Evolutionary conservation across 2,113 vertebrate genomes (phyloP), one percentile per base, ranked within the genome.

Genomic region (Poeciliopsis occidentalis): DNA sequence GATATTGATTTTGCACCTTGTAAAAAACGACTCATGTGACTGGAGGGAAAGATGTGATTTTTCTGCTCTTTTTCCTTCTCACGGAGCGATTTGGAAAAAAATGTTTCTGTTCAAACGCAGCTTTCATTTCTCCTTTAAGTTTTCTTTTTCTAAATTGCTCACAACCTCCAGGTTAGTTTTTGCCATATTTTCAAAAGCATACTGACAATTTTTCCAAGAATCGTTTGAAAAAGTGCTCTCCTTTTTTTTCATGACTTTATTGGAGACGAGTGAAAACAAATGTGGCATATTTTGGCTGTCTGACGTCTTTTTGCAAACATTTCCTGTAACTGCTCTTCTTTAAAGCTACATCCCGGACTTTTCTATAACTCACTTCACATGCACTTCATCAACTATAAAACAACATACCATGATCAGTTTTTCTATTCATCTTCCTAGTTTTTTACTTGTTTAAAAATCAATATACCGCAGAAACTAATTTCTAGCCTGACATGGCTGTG

Each of bases 251-350:
- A 61, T 75, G 72, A 85, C 66, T 73, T 73, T 72, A 82, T 29
- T 65, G n/a, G 61, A 67, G 26, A 79, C 73, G 81, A 73, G 70
- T 60, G 31, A 76, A 78, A 88, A 69, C 73, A 75, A 29, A 73
- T 63, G 60, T 81, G 83, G 76, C 74, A 77, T 64, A 81, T 88
- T 91, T 83, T 82, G 60, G 84, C 81, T 79, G 39, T 73, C 64
- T 57, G 54, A 64, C 41, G 17, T 15, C 4, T 76, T 82, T 69
- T 82, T 85, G 79, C 57, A 60, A 84, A 68, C 57, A 22, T 47
- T 10, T 62, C 79, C 75, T 82, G 26, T 1, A 71, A 80, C 73
- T 47, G 44, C 75, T 72, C 84, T 81, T 77, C 74, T 75, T 78
- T 31, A 47, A 47, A 47, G 44, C 17, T 47, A 19, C 44, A 6